phyloP scores from a whole-genome alignment of 2,797 vertebrate species.

The Diplodus sargus region DNA sequence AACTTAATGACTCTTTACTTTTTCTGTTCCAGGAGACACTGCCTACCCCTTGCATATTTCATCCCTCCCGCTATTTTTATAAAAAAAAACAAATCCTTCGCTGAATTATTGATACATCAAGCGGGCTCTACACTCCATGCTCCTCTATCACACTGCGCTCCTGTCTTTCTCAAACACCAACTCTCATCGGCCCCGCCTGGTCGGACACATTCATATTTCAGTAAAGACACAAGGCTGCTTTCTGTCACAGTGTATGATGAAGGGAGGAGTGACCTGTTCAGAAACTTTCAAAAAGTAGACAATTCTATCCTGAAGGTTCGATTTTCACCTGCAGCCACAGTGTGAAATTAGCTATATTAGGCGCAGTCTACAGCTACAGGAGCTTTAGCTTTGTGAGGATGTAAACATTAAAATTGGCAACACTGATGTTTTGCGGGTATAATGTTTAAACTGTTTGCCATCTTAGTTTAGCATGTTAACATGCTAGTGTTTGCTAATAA shows the following conservation, averaged over 20 bases:
- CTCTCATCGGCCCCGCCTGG: slow-evolving; percentile 17
- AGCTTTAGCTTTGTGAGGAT: too few species aligned
- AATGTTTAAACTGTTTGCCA: neutral
- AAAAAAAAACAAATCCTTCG: neutral
- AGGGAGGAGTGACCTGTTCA: neutral
- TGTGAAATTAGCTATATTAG: too few species aligned
- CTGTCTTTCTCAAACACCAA: slow-evolving; percentile 38
- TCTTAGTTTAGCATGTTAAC: too few species aligned
- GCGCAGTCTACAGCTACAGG: too few species aligned
- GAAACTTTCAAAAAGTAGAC: neutral
- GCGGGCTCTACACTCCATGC: neutral
- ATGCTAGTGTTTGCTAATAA: neutral
- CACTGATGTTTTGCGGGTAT: neutral
- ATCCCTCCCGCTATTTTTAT: slow-evolving; percentile 57
- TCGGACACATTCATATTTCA: slow-evolving; percentile 36
- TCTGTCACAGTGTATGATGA: slow-evolving; percentile 6
- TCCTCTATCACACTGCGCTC: slow-evolving; percentile 29
- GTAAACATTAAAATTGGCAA: neutral
- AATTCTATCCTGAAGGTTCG: neutral
- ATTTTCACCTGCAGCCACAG: neutral
- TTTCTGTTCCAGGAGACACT: slow-evolving; percentile 34
- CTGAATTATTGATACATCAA: slow-evolving; percentile 66
- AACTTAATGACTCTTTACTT: slow-evolving; percentile 47
- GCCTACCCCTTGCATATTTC: slow-evolving; percentile 58
- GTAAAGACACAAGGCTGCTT: neutral